Percentiles rank a stretch among this genome's conserved stretches.
Conservation (phyloP, 2,888 invertebrate species). For the Drosophila phalerata region DNA sequence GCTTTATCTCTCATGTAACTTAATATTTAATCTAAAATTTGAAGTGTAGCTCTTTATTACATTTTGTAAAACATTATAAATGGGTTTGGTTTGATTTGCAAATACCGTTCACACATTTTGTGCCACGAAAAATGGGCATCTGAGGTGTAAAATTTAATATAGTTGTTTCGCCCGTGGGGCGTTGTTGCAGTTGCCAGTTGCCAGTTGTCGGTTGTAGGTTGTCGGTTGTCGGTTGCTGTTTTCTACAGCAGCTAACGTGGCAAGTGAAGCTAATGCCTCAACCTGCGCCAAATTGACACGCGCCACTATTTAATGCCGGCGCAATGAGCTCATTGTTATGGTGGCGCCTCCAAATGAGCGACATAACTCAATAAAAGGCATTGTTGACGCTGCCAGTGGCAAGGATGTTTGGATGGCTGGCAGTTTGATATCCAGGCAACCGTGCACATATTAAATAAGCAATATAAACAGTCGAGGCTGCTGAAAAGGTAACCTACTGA, state of each 20-base stretch:
- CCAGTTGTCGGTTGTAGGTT: not conserved
- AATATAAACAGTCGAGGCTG: slow-evolving; percentile 70
- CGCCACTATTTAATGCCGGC: slow-evolving; percentile 74
- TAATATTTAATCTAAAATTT: not conserved
- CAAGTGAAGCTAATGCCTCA: slow-evolving; percentile 56
- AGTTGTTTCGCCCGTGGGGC: not conserved
- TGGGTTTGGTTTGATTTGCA: slow-evolving; percentile 8
- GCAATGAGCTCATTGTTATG: slow-evolving; percentile 79
- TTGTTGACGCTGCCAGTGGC: slow-evolving; percentile 57
- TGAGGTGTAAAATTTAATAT: slow-evolving; percentile 50
- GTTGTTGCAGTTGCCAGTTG: slow-evolving; percentile 19
- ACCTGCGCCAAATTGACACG: slow-evolving; percentile 74
- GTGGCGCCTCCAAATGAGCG: slow-evolving; percentile 74
- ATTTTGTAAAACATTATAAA: not conserved
- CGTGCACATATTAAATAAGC: slow-evolving; percentile 81
- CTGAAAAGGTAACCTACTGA: slow-evolving; percentile 64
- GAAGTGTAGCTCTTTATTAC: not conserved
- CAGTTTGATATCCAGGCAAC: slow-evolving; percentile 62
- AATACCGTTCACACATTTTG: slow-evolving; percentile 8
- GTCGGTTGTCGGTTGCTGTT: slow-evolving; percentile 1
- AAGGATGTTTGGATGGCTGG: slow-evolving; percentile 5
- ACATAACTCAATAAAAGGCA: slow-evolving; percentile 79
- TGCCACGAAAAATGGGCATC: slow-evolving; percentile 16
- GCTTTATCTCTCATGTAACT: not conserved
- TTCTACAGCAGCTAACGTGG: slow-evolving; percentile 19